Evolutionary conservation across 2,797 vertebrate species (phyloP).

Genomic region (Semotilus atromaculatus): DNA sequence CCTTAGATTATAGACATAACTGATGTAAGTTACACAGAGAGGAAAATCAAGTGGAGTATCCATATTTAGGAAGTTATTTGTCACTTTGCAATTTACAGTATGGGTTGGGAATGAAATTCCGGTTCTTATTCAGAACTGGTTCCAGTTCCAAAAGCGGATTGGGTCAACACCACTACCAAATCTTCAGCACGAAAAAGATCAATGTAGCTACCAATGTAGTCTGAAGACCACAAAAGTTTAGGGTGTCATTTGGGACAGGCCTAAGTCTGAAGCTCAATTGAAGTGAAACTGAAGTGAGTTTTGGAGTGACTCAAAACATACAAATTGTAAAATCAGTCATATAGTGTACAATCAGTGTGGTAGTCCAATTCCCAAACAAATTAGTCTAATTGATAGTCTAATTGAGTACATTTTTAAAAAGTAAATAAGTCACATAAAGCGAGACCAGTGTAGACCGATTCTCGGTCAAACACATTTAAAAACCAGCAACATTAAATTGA

Average conservation of each 20-base stretch:
- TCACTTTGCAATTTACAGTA: neutral
- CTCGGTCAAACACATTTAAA: neutral
- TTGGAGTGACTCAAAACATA: neutral
- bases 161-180: neutral
- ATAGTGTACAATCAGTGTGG: neutral
- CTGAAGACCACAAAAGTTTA: no score
- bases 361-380: neutral
- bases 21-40: constrained; percentile 46
- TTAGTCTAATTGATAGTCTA: neutral
- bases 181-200: neutral
- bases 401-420: neutral
- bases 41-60: neutral
- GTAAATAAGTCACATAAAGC: neutral
- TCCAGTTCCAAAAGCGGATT: neutral
- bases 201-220: no score
- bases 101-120: neutral
- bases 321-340: neutral
- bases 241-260: no score
- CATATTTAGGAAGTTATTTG: constrained; percentile 7
- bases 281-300: no score
- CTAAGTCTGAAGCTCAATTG: neutral
- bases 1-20: neutral
- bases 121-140: neutral
- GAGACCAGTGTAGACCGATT: neutral
- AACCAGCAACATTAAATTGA: neutral